Base-by-base conservation (phyloP, 30 jellyfish, hydroid and myxozoan species). In the Turritopsis rubra region DNA sequence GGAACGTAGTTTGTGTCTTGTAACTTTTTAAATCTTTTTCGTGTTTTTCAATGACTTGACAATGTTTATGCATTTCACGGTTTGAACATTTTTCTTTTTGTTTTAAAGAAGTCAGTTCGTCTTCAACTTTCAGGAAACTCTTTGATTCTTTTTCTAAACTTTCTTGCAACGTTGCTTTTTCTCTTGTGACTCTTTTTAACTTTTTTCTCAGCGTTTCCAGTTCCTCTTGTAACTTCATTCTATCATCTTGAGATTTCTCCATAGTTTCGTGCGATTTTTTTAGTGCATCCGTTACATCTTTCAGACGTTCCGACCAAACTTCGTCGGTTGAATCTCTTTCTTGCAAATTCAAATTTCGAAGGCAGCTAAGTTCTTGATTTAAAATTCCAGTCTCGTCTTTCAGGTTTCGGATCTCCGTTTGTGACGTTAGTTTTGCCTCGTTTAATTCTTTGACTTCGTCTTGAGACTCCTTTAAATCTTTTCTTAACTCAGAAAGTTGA, bases 381-480 rank as follows among this genome's bases (percentile, higher is more conserved):
- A 76, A 18, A 13, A 28, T 23, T 1, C 54, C 79, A 76, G 84
- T 1, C 29, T 80, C 87, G 0, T 80, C 65, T 52, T 80, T 52
- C 22, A 65, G 4, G 28, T 79, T 27, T 21, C 29, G 52, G 53
- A 80, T 8, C 79, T 80, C 70, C n/a, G 68, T 52, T 80, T 80
- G 60, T 7, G 66, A 22, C 1, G 31, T 17, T 0, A 54, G 21
- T 53, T 54, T 80, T 80, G 60, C 70, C 21, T 19, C 87, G 54
- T 1, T 65, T 54, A 53, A 65, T 52, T 80, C 53, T 8, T 30
- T 53, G 4, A 84, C 28, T 80, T 80, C 53, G 79, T 76, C 84
- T 24, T 65, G 52, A 16, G 52, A 28, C 21, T 80, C 79, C 18
- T 52, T 53, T 1, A 41, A 22, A 23, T 9, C 70, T 3, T 41